Percentiles rank a stretch among this genome's conserved stretches.
These are phyloP conservation scores for Meloidogyne exigua DNA, from an alignment of 1,140 invertebrate species.

Conservation along the genomic window DNA sequence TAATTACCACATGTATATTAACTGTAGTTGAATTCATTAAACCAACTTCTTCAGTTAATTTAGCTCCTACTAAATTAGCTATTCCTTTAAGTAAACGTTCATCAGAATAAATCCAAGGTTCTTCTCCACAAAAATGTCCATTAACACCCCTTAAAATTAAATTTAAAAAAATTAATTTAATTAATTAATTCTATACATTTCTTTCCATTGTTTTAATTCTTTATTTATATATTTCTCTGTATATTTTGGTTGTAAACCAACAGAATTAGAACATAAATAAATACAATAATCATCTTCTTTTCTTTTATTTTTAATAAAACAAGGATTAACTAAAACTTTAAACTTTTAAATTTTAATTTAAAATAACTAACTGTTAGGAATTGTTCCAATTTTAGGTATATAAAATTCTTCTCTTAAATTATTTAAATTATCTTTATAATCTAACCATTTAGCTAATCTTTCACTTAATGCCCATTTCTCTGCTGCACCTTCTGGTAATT, in stretches of 20 bases:
- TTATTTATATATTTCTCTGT: conserved; percentile 1
- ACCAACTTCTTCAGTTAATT: conserved; percentile 64
- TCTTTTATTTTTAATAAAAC: neutral
- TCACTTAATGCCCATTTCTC: conserved; percentile 1
- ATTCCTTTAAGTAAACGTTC: conserved; percentile 64
- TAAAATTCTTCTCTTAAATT: neutral
- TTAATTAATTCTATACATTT: neutral
- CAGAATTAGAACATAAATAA: conserved; percentile 1
- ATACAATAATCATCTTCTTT: neutral
- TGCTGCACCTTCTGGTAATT: neutral
- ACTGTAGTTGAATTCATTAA: conserved; percentile 68
- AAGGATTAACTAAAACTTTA: neutral
- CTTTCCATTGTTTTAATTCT: neutral
- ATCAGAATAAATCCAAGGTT: conserved; percentile 67
- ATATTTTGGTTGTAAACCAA: conserved; percentile 7
- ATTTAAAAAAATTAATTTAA: neutral
- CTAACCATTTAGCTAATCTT: conserved; percentile 1
- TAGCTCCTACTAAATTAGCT: conserved; percentile 64
- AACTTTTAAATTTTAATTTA: neutral
- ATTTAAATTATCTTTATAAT: neutral
- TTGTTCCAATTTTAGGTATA: neutral
- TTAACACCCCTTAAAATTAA: conserved; percentile 64
- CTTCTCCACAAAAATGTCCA: conserved; percentile 64
- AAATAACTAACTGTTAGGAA: neutral
- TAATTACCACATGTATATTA: conserved; percentile 52